Percentiles rank a stretch among this genome's conserved stretches.
phyloP scores from a whole-genome alignment of 2,888 invertebrate species.

The Philereme transversata region DNA sequence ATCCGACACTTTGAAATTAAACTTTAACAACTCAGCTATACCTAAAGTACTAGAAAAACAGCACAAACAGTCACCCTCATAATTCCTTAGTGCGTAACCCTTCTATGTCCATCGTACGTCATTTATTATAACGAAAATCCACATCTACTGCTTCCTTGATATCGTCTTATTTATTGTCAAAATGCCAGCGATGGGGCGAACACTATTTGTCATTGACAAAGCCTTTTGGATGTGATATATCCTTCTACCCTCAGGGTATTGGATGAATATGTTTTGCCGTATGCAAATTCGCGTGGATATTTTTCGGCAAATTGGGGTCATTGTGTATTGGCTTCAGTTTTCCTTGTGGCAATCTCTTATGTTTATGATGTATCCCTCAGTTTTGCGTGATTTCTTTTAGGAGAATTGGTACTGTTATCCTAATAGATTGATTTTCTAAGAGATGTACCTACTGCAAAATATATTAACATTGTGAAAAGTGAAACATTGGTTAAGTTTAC shows the following conservation, averaged over 20 bases:
- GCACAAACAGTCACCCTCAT: conserved; percentile 64
- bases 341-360: conserved; percentile 27
- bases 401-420: conserved; percentile 2
- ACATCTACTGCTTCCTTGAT: conserved; percentile 66
- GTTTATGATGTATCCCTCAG: conserved; percentile 17
- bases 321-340: conserved; percentile 28
- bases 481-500: too few relatives aligned
- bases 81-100: conserved; percentile 64
- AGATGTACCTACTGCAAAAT: too few relatives aligned
- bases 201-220: conserved; percentile 82
- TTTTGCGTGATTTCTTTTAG: conserved; percentile 13
- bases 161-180: conserved; percentile 81
- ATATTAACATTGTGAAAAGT: too few relatives aligned
- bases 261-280: conserved; percentile 50
- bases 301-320: conserved; percentile 40
- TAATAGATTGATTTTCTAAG: too few relatives aligned
- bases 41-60: conserved; percentile 34
- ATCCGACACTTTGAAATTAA: too few relatives aligned
- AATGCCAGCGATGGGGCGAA: conserved; percentile 73
- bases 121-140: conserved; percentile 74
- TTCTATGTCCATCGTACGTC: conserved; percentile 76
- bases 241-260: conserved; percentile 54
- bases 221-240: conserved; percentile 66
- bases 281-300: conserved; percentile 39
- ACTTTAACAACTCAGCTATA: neutral